Conservation (phyloP, 2,888 invertebrate genomes). For the Orthosia cruda region DNA sequence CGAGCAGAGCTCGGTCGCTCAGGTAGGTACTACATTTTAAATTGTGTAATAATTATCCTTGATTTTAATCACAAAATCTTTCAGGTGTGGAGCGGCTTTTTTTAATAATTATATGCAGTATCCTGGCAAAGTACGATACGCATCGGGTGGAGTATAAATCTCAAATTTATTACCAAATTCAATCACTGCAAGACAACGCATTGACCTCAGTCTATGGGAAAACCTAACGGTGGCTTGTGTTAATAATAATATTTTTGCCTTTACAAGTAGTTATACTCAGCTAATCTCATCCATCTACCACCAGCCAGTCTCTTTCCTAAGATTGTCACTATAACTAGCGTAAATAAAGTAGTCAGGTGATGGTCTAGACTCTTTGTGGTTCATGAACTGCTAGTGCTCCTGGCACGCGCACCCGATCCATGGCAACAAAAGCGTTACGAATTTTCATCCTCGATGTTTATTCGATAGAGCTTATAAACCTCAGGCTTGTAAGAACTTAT, state of each 20-base stretch:
- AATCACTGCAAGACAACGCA: too few relatives aligned
- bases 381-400: slow-evolving; percentile 24
- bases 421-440: not conserved
- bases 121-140: too few relatives aligned
- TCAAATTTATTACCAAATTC: too few relatives aligned
- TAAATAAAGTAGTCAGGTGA: not conserved
- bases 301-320: not conserved
- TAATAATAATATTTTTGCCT: not conserved
- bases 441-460: not conserved
- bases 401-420: slow-evolving; percentile 13
- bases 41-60: too few relatives aligned
- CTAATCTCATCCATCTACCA: not conserved
- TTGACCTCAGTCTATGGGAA: not conserved
- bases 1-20: too few relatives aligned
- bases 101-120: too few relatives aligned
- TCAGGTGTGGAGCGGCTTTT: too few relatives aligned
- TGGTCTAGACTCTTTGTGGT: not conserved
- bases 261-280: not conserved
- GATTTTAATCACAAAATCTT: too few relatives aligned
- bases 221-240: not conserved
- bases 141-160: too few relatives aligned
- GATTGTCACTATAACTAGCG: not conserved
- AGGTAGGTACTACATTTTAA: too few relatives aligned
- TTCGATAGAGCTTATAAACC: not conserved
- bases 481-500: too few relatives aligned